Evolutionary conservation across 2,888 invertebrate genomes (phyloP).

Genomic region (Tenthredo scrophulariae): DNA sequence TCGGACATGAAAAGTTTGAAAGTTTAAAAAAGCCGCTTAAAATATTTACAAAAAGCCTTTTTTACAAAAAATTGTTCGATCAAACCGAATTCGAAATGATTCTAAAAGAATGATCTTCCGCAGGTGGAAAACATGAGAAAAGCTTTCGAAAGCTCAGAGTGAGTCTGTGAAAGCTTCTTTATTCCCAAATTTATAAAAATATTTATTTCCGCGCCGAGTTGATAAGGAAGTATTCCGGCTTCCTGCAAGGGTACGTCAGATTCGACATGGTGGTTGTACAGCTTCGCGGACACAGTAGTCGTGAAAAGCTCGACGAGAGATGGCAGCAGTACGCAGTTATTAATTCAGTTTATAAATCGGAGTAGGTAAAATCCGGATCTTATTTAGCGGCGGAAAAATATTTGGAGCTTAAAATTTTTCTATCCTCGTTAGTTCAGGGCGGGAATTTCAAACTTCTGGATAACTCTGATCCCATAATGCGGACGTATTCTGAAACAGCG

Average conservation of each 20-base stretch:
- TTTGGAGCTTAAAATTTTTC: background rate
- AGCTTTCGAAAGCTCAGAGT: background rate
- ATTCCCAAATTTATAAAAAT: background rate
- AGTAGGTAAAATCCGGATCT: background rate
- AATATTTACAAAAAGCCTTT: background rate
- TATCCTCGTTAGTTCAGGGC: background rate
- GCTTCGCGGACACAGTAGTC: background rate
- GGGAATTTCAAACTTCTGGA: background rate
- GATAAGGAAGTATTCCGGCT: slow-evolving; percentile 11
- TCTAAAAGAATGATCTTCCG: background rate
- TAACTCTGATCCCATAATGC: background rate
- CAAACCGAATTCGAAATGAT: background rate
- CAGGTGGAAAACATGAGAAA: no score
- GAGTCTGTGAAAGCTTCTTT: background rate
- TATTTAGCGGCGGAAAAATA: background rate
- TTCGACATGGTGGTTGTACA: background rate
- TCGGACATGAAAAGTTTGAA: no score
- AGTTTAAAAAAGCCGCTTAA: no score
- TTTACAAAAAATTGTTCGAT: background rate
- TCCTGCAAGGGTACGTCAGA: background rate
- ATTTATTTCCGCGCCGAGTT: background rate
- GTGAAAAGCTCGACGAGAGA: slow-evolving; percentile 34
- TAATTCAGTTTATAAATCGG: background rate
- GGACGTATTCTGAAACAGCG: background rate
- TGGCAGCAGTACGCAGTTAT: slow-evolving; percentile 12